A percentile compares a stretch with the other conserved stretches of the same genome.
phyloP scores from a whole-genome alignment of 2,888 invertebrate species.

The Sphaerophoria taeniata region DNA sequence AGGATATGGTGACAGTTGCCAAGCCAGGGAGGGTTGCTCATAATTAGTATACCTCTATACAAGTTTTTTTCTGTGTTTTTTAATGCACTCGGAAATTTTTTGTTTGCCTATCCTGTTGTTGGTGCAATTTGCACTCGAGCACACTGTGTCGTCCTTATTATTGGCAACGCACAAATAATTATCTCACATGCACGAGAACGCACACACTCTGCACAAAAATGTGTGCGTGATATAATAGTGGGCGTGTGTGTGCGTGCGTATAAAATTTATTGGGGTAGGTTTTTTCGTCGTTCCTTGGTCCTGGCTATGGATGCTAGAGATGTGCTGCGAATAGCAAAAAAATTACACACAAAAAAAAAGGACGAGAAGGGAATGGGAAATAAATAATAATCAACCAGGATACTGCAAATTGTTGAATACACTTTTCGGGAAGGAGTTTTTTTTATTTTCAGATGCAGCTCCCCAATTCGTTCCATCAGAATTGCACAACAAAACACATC shows the following conservation, averaged over 20 bases:
- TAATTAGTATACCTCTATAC: slow-evolving; percentile 57
- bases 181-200: slow-evolving; percentile 40
- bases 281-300: slow-evolving; percentile 16
- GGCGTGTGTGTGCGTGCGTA: slow-evolving; percentile 39
- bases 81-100: slow-evolving; percentile 42
- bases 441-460: slow-evolving; percentile 31
- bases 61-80: slow-evolving; percentile 53
- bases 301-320: neutral
- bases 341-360: neutral
- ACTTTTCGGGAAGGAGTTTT: slow-evolving; percentile 49
- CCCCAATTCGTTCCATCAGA: neutral
- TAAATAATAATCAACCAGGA: slow-evolving; percentile 72
- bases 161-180: slow-evolving; percentile 71
- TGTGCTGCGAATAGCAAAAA: neutral
- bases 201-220: neutral
- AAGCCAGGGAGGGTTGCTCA: slow-evolving; percentile 2
- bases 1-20: neutral
- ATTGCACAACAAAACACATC: slow-evolving; percentile 23
- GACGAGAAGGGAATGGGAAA: slow-evolving; percentile 38
- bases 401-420: slow-evolving; percentile 73
- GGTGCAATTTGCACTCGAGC: neutral
- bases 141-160: slow-evolving; percentile 53
- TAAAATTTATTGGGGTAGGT: slow-evolving; percentile 69
- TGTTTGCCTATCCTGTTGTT: slow-evolving; percentile 3
- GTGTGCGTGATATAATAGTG: neutral